Evolutionary conservation across 2,797 vertebrate genomes (phyloP).

Genomic region (Tinamus major): DNA sequence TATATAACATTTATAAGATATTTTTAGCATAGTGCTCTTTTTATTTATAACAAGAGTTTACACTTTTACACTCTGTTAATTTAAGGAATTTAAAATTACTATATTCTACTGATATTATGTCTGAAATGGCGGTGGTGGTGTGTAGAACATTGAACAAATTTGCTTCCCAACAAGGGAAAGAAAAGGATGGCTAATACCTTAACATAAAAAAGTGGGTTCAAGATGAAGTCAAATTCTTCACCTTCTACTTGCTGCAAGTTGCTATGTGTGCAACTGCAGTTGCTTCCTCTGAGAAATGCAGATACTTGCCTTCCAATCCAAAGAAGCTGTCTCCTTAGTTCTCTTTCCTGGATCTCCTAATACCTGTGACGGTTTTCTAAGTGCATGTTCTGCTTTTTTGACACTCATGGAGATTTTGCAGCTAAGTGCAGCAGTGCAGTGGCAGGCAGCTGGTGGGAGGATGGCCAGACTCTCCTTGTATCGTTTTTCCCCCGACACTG

Average conservation of each 20-base stretch:
- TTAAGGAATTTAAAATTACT: background rate
- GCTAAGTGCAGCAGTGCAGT: background rate
- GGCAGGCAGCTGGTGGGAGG: background rate
- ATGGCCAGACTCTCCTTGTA: background rate
- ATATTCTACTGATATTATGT: background rate
- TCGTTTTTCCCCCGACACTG: background rate
- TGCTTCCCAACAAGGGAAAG: background rate
- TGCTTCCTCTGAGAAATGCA: background rate
- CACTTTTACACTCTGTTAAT: background rate
- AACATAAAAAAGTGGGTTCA: background rate
- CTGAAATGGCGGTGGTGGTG: background rate
- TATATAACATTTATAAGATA: background rate
- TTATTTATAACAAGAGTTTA: background rate
- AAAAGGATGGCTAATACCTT: background rate
- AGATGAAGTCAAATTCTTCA: background rate
- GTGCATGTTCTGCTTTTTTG: background rate
- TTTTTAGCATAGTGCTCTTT: background rate
- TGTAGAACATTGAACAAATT: background rate
- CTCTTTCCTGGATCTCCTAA: rapidly evolving
- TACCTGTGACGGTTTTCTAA: rapidly evolving
- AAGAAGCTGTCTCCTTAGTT: background rate
- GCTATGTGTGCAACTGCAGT: background rate
- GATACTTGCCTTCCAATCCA: background rate
- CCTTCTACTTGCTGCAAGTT: background rate
- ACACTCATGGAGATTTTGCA: background rate